Conservation (phyloP, 2,888 invertebrate genomes). For the Rhimphoctona megacephalus region DNA sequence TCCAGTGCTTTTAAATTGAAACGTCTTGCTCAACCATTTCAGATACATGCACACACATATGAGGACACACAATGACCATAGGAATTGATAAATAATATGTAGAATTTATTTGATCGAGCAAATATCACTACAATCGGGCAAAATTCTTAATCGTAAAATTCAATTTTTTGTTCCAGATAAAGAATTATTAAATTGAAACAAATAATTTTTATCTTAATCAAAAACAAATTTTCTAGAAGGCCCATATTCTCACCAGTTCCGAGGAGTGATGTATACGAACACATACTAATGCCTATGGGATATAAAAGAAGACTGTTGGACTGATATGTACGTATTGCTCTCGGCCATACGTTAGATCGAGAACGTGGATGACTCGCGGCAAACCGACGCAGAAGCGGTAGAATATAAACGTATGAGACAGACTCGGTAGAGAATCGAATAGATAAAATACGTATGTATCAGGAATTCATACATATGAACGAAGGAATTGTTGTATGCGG, state of each 20-base stretch:
- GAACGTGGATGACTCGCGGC: slow-evolving; percentile 53
- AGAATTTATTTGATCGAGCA: background rate
- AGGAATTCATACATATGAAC: slow-evolving; percentile 58
- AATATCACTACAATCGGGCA: background rate
- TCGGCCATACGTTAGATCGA: slow-evolving; percentile 61
- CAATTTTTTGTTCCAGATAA: background rate
- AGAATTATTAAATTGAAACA: background rate
- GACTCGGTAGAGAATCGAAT: slow-evolving; percentile 37
- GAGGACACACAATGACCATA: background rate
- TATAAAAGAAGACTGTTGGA: slow-evolving; percentile 4
- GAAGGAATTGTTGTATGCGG: background rate
- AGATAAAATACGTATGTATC: slow-evolving; percentile 10
- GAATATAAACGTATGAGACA: slow-evolving; percentile 60
- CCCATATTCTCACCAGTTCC: slow-evolving; percentile 4
- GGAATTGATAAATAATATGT: background rate
- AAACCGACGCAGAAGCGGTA: slow-evolving; percentile 25
- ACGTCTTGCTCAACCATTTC: slow-evolving; percentile 77
- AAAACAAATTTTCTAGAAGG: background rate
- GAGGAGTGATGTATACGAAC: background rate
- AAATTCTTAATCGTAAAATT: background rate
- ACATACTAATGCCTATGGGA: background rate
- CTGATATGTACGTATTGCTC: slow-evolving; percentile 53
- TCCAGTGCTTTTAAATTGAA: slow-evolving; percentile 80
- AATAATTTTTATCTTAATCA: background rate
- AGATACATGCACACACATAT: slow-evolving; percentile 39